Base-by-base conservation (phyloP, 2,888 invertebrate species). In the Incurvaria masculella region DNA sequence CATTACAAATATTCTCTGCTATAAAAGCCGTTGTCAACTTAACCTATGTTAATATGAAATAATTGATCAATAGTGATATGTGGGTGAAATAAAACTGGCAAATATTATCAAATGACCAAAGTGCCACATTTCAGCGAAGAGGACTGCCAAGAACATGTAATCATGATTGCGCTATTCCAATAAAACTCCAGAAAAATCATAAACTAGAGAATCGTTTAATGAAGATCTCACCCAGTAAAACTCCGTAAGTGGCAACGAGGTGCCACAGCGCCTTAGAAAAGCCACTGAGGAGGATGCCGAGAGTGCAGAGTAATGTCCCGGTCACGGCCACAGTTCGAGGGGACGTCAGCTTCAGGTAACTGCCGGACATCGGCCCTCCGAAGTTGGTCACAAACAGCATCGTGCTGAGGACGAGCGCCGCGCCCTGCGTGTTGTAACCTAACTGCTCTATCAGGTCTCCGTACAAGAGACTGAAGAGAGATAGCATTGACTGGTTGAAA, bases 401-500 rank as follows among this genome's bases (percentile, higher is more conserved):
- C 1, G 87, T 74, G 60, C 87, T 86, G 58, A 86, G 79, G 17
- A 88, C 85, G 21, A 87, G 62, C 0, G 87, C 86, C 1, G 87
- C 84, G 8, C 87, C 87, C 44, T 84, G 78, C 0, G 87, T 87
- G 26, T 72, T 80, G 52, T 83, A 79, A 0, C 85, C 82, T 81
- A 87, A 82, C 1, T 75, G 69, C 57, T 81, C 72, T 50, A 88
- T 65, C 51, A 83, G 79, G 54, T 84, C 84, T 41, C 85, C 87
- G 55, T 87, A 88, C 26, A 88, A 68, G 47, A 88, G 73, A 49
- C 88, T 86, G 63, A 87, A 88, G 42, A 87, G 73, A 4, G 88
- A 87, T 53, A 87, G 72, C 63, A 88, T 80, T 2, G 88, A 84
- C 62, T 88, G 85, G 63, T 87, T 88, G 55, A 86, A 85, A 65